Evolutionary conservation across 2,888 invertebrate species (phyloP).

Genomic region (Andrena flavipes): DNA sequence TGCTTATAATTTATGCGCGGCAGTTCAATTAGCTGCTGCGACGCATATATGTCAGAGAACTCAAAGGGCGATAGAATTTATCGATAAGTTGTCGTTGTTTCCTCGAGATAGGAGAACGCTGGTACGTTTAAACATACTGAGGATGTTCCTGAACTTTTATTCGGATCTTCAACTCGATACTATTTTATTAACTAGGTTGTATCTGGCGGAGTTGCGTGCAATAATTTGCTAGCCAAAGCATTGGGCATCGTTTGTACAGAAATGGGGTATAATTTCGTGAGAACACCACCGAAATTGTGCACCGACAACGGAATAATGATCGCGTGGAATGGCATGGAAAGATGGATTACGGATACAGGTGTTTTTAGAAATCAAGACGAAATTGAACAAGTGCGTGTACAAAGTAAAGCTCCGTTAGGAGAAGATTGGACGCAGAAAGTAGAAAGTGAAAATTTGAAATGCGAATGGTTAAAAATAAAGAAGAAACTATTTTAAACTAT

Average conservation of each 20-base stretch:
- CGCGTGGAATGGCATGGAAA: conserved; percentile 98
- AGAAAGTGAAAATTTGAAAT: conserved; percentile 86
- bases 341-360: conserved; percentile 86
- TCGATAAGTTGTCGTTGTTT: conserved; percentile 87
- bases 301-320: conserved; percentile 99
- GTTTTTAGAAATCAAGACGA: conserved; percentile 82
- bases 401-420: conserved; percentile 88
- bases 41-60: conserved; percentile 93
- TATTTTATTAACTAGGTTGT: conserved; percentile 88
- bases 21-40: conserved; percentile 90
- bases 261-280: conserved; percentile 88
- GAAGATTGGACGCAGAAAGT: conserved; percentile 87
- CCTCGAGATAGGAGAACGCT: conserved; percentile 87
- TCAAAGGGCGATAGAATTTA: conserved; percentile 93
- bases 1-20: conserved; percentile 93
- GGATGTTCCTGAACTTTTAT: neutral
- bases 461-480: conserved; percentile 85
- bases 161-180: neutral
- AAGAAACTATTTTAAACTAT: conserved; percentile 10
- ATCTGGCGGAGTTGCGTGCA: conserved; percentile 98
- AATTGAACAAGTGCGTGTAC: conserved; percentile 87
- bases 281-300: conserved; percentile 94
- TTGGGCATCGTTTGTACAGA: conserved; percentile 89
- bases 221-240: conserved; percentile 91
- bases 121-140: conserved; percentile 82